Evolutionary conservation across 2,888 invertebrate species (phyloP).

Genomic region (Brenthis daphne): DNA sequence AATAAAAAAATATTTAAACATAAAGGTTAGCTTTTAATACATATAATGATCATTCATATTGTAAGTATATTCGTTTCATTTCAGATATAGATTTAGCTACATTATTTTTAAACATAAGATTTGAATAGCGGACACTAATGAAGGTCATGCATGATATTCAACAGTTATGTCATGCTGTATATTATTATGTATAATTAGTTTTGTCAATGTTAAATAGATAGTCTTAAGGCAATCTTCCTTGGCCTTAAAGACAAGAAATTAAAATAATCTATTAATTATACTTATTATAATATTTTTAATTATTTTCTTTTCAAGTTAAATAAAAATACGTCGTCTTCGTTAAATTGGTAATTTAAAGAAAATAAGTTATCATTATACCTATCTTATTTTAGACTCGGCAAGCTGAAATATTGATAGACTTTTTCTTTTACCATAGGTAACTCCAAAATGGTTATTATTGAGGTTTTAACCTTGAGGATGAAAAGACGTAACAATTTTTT

Average conservation of each 20-base stretch:
- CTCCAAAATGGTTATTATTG: no score
- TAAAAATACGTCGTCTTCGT: no score
- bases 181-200: constrained; percentile 34
- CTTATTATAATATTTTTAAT: no score
- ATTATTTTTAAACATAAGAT: constrained; percentile 38
- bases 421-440: no score
- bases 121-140: constrained; percentile 36
- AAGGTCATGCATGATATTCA: constrained; percentile 36
- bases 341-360: no score
- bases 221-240: constrained; percentile 6
- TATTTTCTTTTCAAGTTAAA: no score
- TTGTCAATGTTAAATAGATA: constrained; percentile 19
- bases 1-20: background rate
- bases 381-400: no score
- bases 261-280: background rate
- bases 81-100: constrained; percentile 34
- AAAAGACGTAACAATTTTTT: no score
- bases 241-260: background rate
- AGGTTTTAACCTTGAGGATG: no score
- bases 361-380: no score
- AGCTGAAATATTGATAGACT: no score
- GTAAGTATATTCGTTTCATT: constrained; percentile 21
- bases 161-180: constrained; percentile 31
- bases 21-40: constrained; percentile 9
- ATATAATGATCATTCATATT: constrained; percentile 6